A percentile compares a stretch with the other conserved stretches of the same genome.
phyloP scores from a whole-genome alignment of 64 coral and sea anemone genomes.

The Platygyra sinensis region DNA sequence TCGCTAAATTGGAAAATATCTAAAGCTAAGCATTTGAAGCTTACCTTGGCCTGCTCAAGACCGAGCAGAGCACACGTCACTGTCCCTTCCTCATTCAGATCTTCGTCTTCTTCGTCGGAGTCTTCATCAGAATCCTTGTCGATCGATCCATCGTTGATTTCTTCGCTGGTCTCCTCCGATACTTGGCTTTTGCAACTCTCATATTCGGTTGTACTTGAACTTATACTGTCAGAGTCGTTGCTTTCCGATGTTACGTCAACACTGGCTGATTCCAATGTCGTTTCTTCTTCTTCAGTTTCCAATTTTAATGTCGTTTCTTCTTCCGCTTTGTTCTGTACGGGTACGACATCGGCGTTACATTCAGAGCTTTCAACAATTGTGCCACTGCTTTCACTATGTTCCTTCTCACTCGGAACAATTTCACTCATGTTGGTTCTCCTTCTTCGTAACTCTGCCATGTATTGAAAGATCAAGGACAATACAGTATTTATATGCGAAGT shows the following conservation, averaged over 20 bases:
- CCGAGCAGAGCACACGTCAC: constrained; percentile 33
- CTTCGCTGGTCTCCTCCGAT: neutral
- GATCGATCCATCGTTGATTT: neutral
- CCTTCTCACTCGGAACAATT: neutral
- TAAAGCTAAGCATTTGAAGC: no score
- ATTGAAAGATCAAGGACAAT: constrained; percentile 9
- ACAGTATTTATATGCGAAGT: neutral
- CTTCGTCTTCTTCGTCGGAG: neutral
- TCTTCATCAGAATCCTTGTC: neutral
- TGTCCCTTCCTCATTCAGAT: neutral
- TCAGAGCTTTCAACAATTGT: neutral
- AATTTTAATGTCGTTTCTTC: neutral
- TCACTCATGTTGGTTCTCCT: constrained; percentile 42
- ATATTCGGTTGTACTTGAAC: neutral
- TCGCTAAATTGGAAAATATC: no score
- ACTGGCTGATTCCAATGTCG: constrained; percentile 12
- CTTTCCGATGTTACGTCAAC: constrained; percentile 28
- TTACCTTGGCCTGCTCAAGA: constrained; percentile 39
- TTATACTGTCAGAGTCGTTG: neutral
- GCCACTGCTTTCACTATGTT: neutral
- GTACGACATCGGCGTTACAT: neutral
- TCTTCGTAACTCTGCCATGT: constrained; percentile 30
- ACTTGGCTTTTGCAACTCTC: neutral
- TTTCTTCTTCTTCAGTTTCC: neutral
- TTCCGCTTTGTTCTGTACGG: neutral